phyloP scores from a whole-genome alignment of 2,113 vertebrate species.

The Cinclus cinclus region DNA sequence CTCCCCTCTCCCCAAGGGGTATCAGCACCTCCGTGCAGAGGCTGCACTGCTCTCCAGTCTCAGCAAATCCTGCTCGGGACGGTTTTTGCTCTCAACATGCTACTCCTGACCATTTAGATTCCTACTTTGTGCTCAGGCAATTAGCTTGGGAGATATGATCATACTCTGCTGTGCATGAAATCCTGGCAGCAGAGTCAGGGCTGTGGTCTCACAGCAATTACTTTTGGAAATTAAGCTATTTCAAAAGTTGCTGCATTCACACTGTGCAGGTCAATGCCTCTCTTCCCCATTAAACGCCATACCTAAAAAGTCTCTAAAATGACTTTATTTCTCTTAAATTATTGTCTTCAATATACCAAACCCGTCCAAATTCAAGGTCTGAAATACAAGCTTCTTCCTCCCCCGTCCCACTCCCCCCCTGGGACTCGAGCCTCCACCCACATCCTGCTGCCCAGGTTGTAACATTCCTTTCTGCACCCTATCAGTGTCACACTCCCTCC shows the following conservation, averaged over 20 bases:
- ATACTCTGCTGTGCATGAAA: not conserved
- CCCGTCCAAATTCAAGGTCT: constrained; percentile 5
- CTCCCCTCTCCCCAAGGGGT: not conserved
- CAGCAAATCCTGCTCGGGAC: not conserved
- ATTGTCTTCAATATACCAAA: not conserved
- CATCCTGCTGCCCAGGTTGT: constrained; percentile 56
- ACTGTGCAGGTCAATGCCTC: not conserved
- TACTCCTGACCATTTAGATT: not conserved
- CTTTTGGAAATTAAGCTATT: not conserved
- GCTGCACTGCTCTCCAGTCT: not conserved
- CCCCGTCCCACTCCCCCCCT: not conserved
- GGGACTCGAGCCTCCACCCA: not conserved
- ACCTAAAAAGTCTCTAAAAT: not conserved
- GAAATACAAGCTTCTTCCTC: not conserved
- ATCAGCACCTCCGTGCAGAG: not conserved
- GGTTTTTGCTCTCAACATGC: not conserved
- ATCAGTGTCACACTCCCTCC: constrained; percentile 61
- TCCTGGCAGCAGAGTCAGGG: not conserved
- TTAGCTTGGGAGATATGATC: not conserved
- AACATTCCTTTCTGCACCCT: constrained; percentile 66
- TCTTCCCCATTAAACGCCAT: not conserved
- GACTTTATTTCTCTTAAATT: not conserved
- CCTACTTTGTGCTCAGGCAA: not conserved
- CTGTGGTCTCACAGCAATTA: not conserved
- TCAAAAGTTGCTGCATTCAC: not conserved